Base-by-base conservation (phyloP, 2,113 vertebrate genomes). In the Paracanthobrama guichenoti region DNA sequence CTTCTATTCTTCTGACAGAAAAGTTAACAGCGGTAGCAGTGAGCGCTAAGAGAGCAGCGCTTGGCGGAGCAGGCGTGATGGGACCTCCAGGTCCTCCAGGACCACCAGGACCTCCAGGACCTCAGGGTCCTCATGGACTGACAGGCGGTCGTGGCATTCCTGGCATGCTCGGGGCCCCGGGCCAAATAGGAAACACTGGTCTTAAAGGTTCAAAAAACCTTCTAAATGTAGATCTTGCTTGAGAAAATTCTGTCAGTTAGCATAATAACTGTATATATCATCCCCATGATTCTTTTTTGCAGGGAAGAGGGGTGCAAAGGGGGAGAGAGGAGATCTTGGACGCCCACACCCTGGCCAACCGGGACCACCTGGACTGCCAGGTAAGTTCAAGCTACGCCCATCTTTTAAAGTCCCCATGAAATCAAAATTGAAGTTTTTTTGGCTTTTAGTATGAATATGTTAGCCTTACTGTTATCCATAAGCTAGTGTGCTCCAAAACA, bases 291-390 rank as follows among this genome's bases (percentile, higher is more conserved):
- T 31, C 2, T n/a, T 3, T 69, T 71, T 69, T 22, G 0, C 81
- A 99, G 98, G 98, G 88, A 99, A 96, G 89, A 93, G 94, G 79
- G 98, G 98, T 0, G 88, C 94, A 83, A 98, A 97, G 88, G 98
- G 98, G 1, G 94, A 96, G 3, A 91, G 87, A 73, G 98, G 98
- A 76, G 95, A 97, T 3, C 84, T 88, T 0, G 97, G 98, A 18
- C 96, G 93, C 3, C 96, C 98, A 10, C 97, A 98, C 79, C 95
- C 95, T 0, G 97, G 98, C 59, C 92, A 92, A 90, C 95, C 96
- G 0, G 97, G 98, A 0, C 95, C 95, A 22, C 95, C 96, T 0
- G 97, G 98, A 66, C 95, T 98, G 87, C 96, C 94, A 95, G 97
- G 98, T 97, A 90, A 94, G 90, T 71, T n/a, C 66, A 35, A 3